Conservation (phyloP, 2,113 vertebrate genomes). For the Perca schrenkii region DNA sequence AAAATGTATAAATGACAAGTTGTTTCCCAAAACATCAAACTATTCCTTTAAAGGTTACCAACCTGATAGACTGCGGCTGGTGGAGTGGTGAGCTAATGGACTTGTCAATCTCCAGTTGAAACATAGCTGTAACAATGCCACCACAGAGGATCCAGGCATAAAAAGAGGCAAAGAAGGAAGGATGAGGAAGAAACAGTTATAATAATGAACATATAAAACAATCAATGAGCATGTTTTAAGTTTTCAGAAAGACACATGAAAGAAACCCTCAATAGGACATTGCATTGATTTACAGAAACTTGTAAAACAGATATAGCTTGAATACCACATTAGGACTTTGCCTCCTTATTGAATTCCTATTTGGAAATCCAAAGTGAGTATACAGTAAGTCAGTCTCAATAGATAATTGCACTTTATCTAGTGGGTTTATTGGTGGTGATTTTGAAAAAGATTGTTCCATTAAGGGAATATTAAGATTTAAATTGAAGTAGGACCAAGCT, state of each 20-base stretch:
- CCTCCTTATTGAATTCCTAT: not conserved
- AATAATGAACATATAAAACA: not conserved
- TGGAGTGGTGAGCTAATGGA: slow-evolving; percentile 6
- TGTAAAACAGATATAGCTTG: not conserved
- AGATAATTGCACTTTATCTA: not conserved
- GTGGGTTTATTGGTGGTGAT: slow-evolving; percentile 7
- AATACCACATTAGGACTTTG: not conserved
- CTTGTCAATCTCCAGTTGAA: not conserved
- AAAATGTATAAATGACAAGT: not conserved
- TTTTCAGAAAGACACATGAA: slow-evolving; percentile 14
- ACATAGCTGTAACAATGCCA: not conserved
- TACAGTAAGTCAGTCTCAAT: not conserved
- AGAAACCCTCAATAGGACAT: not conserved
- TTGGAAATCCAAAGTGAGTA: not conserved
- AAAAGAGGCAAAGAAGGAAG: not conserved
- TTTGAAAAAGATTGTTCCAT: slow-evolving; percentile 17
- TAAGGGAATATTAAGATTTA: slow-evolving; percentile 4
- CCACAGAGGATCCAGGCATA: not conserved
- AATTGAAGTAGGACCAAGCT: not conserved
- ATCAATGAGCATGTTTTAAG: not conserved
- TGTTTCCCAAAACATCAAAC: not conserved
- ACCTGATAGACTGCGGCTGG: not conserved
- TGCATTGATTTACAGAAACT: slow-evolving; percentile 11
- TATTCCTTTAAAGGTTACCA: slow-evolving; percentile 26
- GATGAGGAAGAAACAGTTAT: not conserved